These are phyloP conservation scores for Eriosoma lanigerum DNA, from an alignment of 1,140 invertebrate species.

Conservation along the genomic window DNA sequence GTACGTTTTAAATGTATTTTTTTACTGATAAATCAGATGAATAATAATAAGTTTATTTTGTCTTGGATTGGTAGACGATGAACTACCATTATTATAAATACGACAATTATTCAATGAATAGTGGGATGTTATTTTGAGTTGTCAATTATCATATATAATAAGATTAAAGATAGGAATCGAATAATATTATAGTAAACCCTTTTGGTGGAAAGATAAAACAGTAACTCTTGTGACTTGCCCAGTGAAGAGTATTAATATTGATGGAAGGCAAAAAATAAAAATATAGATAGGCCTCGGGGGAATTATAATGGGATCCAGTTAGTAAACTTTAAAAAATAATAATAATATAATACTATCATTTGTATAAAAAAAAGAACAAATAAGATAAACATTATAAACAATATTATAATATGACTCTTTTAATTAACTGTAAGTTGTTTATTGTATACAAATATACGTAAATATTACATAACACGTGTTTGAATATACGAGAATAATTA, in stretches of 20 bases:
- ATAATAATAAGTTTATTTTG: conserved; percentile 36
- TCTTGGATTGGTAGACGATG: neutral
- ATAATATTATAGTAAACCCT: conserved; percentile 27
- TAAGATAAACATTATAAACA: neutral
- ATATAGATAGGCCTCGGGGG: neutral
- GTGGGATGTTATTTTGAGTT: conserved; percentile 7
- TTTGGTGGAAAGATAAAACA: neutral
- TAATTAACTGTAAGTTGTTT: neutral
- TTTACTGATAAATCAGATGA: conserved; percentile 35
- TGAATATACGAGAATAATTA: neutral
- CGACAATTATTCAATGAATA: conserved; percentile 37
- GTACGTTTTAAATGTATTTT: conserved; percentile 38
- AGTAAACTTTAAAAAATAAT: neutral
- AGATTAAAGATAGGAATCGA: conserved; percentile 27
- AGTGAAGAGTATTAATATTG: neutral
- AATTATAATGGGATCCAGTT: conserved; percentile 26
- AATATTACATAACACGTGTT: conserved; percentile 3
- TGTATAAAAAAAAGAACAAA: neutral
- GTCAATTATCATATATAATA: conserved; percentile 47
- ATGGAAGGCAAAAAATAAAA: neutral
- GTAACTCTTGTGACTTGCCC: neutral
- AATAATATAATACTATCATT: neutral
- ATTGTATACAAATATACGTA: neutral
- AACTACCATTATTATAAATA: conserved; percentile 11
- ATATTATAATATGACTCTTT: conserved; percentile 8